Conservation (phyloP, 2,888 invertebrate genomes). For the Epirrhoe tristata region DNA sequence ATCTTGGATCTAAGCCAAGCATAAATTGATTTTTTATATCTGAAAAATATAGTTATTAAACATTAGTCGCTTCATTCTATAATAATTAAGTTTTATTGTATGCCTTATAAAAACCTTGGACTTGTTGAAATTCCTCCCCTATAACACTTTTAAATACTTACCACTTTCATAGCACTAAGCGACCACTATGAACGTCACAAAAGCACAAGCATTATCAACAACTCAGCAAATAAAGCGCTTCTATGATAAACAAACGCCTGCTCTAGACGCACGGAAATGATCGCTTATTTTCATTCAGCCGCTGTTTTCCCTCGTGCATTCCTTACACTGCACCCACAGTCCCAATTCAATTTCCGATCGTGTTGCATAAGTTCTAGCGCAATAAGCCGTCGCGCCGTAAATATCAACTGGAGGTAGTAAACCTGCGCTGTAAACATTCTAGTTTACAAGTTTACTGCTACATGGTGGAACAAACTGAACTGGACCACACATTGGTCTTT, state of each 20-base stretch:
- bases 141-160: too few species aligned
- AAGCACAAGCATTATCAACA: too few species aligned
- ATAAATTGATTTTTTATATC: too few species aligned
- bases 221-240: neutral
- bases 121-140: too few species aligned
- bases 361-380: conserved; percentile 44
- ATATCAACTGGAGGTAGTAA: conserved; percentile 55
- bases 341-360: conserved; percentile 50
- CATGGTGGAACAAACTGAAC: conserved; percentile 49
- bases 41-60: too few species aligned
- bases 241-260: neutral
- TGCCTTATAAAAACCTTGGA: too few species aligned
- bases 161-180: too few species aligned
- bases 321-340: conserved; percentile 13
- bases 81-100: too few species aligned
- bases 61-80: too few species aligned
- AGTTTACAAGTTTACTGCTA: conserved; percentile 60
- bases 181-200: neutral
- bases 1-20: too few species aligned
- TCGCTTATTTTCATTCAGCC: conserved; percentile 4
- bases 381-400: conserved; percentile 53
- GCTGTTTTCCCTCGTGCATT: conserved; percentile 15
- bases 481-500: conserved; percentile 8
- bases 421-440: conserved; percentile 60
- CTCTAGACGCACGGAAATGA: conserved; percentile 7